phyloP scores from a whole-genome alignment of 1,140 invertebrate genomes.

The Branchinecta lindahli region DNA sequence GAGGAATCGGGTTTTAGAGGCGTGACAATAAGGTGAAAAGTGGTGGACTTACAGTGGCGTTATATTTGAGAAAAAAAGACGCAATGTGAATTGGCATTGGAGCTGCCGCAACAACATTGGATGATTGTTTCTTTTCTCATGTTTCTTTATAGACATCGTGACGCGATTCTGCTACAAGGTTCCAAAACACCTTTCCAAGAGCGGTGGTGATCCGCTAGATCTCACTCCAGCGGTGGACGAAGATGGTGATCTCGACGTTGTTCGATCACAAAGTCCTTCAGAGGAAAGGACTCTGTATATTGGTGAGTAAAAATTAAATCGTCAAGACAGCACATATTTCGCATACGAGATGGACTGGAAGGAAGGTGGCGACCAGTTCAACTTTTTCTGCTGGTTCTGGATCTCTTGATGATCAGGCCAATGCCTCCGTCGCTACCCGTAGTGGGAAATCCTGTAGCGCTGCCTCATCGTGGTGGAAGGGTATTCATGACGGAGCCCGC shows the following conservation, averaged over 20 bases:
- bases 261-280: constrained; percentile 14
- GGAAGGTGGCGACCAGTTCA: background rate
- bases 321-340: too few relatives aligned
- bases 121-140: too few relatives aligned
- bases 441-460: too few relatives aligned
- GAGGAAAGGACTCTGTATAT: constrained; percentile 16
- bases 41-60: too few relatives aligned
- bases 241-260: constrained; percentile 24
- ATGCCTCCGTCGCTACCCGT: too few relatives aligned
- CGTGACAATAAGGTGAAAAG: too few relatives aligned
- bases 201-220: background rate
- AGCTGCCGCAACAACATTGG: too few relatives aligned
- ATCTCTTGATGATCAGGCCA: constrained; percentile 13
- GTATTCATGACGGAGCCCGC: too few relatives aligned
- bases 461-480: too few relatives aligned
- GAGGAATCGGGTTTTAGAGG: too few relatives aligned
- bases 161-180: background rate
- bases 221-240: constrained; percentile 18
- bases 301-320: constrained; percentile 3
- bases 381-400: background rate
- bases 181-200: background rate
- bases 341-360: background rate
- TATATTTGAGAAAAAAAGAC: too few relatives aligned
- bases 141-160: background rate
- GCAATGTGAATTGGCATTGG: too few relatives aligned